Conservation (phyloP, 2,888 invertebrate genomes). For the Sinodicranocentrus sp. region DNA sequence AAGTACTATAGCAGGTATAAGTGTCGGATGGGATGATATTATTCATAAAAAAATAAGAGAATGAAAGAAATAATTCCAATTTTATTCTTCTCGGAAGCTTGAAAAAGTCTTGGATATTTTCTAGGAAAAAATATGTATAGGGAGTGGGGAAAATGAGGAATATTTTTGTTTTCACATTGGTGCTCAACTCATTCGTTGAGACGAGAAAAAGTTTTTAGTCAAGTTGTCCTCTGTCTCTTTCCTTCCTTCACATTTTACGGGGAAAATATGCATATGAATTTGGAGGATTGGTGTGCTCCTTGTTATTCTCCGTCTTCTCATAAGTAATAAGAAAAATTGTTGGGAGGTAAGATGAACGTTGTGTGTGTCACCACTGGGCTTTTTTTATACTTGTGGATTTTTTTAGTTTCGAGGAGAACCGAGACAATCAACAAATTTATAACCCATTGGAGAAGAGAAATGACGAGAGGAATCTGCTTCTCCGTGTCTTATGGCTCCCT, state of each 20-base stretch:
- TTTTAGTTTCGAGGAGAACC: constrained; percentile 21
- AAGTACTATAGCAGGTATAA: constrained; percentile 22
- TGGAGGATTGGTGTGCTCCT: not conserved
- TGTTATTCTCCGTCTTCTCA: not conserved
- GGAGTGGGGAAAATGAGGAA: constrained; percentile 48
- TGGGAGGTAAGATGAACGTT: no score
- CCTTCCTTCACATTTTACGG: constrained; percentile 57
- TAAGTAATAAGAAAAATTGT: constrained; percentile 41
- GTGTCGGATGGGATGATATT: constrained; percentile 13
- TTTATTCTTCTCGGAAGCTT: constrained; percentile 32
- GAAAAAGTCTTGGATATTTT: constrained; percentile 14
- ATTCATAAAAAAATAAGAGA: constrained; percentile 2
- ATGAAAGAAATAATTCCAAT: constrained; percentile 55
- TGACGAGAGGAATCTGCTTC: constrained; percentile 66
- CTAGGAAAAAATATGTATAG: constrained; percentile 16
- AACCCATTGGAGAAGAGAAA: constrained; percentile 73
- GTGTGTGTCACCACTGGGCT: no score
- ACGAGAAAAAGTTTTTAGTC: constrained; percentile 50
- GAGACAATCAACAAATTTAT: constrained; percentile 76
- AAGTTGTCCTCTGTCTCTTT: constrained; percentile 46
- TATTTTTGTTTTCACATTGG: constrained; percentile 19
- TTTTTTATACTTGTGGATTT: no score
- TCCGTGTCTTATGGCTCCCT: constrained; percentile 65
- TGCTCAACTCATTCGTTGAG: constrained; percentile 26
- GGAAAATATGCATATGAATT: constrained; percentile 65